These are phyloP conservation scores for Buceros bicornis DNA, from an alignment of 2,797 vertebrate species.

Conservation along the genomic window DNA sequence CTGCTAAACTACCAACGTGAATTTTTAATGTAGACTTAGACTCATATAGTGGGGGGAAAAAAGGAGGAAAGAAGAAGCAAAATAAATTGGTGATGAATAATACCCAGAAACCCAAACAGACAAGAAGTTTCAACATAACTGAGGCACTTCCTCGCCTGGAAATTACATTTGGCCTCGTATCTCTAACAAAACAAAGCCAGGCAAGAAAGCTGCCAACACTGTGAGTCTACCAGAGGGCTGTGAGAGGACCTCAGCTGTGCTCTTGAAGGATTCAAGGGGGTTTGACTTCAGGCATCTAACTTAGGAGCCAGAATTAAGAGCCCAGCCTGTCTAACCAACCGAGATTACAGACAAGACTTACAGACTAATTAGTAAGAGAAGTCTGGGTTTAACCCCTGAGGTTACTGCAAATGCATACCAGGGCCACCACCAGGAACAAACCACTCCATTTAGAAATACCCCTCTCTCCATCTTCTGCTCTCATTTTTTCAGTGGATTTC, in stretches of 20 bases:
- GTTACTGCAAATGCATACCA: not conserved
- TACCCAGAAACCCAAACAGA: not conserved
- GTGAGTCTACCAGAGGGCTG: not conserved
- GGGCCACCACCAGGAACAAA: not conserved
- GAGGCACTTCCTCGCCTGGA: not conserved
- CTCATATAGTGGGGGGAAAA: not conserved
- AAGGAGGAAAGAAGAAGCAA: not conserved
- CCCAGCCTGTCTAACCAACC: not conserved
- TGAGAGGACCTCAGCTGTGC: not conserved
- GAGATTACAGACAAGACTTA: not conserved
- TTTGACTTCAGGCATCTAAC: not conserved
- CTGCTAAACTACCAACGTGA: not conserved
- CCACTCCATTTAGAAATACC: not conserved
- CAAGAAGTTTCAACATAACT: not conserved
- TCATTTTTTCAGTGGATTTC: not conserved
- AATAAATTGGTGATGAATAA: not conserved
- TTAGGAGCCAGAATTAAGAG: not conserved
- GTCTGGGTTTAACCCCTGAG: not conserved
- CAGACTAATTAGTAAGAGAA: not conserved
- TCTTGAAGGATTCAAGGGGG: not conserved
- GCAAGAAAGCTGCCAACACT: not conserved
- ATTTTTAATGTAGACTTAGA: not conserved
- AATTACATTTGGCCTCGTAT: not conserved
- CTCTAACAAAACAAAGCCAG: not conserved
- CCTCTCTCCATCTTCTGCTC: rapidly evolving